A percentile compares a stretch with the other conserved stretches of the same genome.
Conservation (phyloP, 2,797 vertebrate genomes). For the Potorous gilbertii region DNA sequence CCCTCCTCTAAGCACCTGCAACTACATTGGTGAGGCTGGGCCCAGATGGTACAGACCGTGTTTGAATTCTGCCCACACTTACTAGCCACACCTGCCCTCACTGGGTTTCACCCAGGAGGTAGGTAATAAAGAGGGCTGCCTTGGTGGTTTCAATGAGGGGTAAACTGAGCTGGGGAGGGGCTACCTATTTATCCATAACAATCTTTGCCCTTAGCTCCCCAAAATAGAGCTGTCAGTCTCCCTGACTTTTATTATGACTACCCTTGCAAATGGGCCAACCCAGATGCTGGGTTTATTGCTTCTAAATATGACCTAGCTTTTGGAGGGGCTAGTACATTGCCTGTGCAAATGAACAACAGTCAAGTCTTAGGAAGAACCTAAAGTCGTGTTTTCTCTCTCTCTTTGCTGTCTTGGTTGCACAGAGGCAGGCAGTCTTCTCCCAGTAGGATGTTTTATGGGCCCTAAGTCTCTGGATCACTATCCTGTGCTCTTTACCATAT, state of each 20-base stretch:
- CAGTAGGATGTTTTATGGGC: not conserved
- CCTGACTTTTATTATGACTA: slow-evolving; percentile 26
- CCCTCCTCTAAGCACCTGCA: not conserved
- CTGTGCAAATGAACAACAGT: not conserved
- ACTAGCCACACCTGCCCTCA: not conserved
- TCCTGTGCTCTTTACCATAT: slow-evolving; percentile 51
- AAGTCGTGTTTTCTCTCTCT: not conserved
- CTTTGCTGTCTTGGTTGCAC: not conserved
- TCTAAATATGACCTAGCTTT: slow-evolving; percentile 57
- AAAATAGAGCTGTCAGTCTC: slow-evolving; percentile 49
- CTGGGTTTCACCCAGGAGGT: slow-evolving; percentile 5
- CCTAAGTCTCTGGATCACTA: slow-evolving; percentile 15
- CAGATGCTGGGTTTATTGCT: slow-evolving; percentile 33
- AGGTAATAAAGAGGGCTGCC: not conserved
- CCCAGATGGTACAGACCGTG: not conserved
- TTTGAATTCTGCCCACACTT: not conserved
- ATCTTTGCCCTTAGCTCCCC: not conserved
- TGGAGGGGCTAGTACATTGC: slow-evolving; percentile 1
- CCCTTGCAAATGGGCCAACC: slow-evolving; percentile 61
- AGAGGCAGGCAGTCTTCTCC: no score
- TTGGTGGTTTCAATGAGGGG: not conserved
- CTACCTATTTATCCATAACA: not conserved
- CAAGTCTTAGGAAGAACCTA: not conserved
- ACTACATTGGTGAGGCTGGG: not conserved
- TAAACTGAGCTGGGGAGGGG: slow-evolving; percentile 14